Conservation (phyloP, 2,113 vertebrate genomes). For the Pollimyrus isidori region DNA sequence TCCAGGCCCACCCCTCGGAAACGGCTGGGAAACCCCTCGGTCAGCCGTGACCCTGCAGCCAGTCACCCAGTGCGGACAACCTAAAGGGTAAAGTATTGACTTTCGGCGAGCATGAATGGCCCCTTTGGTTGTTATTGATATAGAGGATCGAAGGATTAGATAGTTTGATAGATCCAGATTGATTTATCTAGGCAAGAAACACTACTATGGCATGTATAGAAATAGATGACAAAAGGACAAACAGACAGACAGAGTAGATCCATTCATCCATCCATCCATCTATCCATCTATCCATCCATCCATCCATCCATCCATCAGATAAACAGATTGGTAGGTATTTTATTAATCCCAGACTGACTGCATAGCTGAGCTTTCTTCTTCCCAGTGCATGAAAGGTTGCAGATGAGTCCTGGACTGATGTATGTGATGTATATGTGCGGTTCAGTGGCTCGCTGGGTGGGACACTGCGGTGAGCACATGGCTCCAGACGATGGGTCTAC, state of each 20-base stretch:
- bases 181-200: background rate
- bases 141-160: background rate
- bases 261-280: background rate
- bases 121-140: background rate
- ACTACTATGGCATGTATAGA: background rate
- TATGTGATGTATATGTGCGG: background rate
- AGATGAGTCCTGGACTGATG: background rate
- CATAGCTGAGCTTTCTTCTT: background rate
- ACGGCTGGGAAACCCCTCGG: background rate
- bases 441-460: background rate
- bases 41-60: background rate
- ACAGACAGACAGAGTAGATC: background rate
- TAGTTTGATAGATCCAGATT: background rate
- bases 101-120: background rate
- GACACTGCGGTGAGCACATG: constrained; percentile 9
- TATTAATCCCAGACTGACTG: background rate
- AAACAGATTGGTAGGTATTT: background rate
- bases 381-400: background rate
- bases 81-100: background rate
- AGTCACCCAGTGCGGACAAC: background rate
- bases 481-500: constrained; percentile 10
- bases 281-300: background rate
- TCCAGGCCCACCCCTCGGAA: background rate
- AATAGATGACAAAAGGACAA: background rate
- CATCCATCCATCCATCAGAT: background rate